Evolutionary conservation across 2,888 invertebrate species (phyloP).

Genomic region (Meiosimyza decipiens): DNA sequence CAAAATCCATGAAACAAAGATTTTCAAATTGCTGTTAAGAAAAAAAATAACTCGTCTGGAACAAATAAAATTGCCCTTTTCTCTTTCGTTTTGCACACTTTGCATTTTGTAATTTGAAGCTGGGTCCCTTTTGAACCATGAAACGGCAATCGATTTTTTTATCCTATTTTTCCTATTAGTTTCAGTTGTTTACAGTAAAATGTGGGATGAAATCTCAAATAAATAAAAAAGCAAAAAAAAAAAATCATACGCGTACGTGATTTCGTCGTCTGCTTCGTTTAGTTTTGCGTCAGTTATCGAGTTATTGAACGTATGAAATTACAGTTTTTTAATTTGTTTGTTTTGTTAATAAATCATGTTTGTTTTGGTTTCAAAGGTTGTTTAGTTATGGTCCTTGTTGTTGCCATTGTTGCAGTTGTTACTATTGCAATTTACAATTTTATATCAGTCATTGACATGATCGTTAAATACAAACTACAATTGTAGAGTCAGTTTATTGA

Average conservation of each 20-base stretch:
- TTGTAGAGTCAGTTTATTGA: no score
- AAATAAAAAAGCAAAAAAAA: background rate
- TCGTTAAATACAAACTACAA: background rate
- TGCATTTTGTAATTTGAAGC: background rate
- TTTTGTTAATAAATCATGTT: constrained; percentile 11
- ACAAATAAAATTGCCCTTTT: background rate
- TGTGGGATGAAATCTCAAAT: background rate
- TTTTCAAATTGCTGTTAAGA: constrained; percentile 10
- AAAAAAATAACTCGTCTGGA: background rate
- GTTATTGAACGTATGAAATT: constrained; percentile 1
- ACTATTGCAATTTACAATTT: constrained; percentile 1
- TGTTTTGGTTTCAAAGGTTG: background rate
- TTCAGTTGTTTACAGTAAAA: background rate
- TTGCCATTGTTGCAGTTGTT: background rate
- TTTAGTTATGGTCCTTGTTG: background rate
- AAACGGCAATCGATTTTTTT: background rate
- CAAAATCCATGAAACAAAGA: constrained; percentile 19
- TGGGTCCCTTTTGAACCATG: background rate
- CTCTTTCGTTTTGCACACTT: no score
- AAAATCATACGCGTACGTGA: background rate
- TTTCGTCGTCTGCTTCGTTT: background rate
- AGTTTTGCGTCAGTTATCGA: background rate
- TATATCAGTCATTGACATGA: constrained; percentile 2
- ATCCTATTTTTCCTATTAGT: background rate
- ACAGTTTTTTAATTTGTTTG: constrained; percentile 5